Evolutionary conservation across 2,797 vertebrate genomes (phyloP), one percentile per base, ranked within the genome.

Genomic region (Pseudopleuronectes americanus): DNA sequence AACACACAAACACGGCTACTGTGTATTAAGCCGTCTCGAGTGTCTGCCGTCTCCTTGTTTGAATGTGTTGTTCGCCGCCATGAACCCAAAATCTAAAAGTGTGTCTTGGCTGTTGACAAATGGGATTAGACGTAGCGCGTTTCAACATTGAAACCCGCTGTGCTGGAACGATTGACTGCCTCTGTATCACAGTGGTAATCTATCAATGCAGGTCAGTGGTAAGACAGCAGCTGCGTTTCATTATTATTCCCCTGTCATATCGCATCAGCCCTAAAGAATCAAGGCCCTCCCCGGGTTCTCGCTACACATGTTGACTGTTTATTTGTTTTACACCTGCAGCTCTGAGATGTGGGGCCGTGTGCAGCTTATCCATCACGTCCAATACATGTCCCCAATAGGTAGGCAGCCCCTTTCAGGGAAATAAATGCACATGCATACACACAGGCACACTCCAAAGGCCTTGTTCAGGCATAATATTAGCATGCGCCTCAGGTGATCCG

Each of bases 61-160:
- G 63, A 82, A 72, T 33, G 57, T 63, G 56, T 57, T 60, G 74
- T 69, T 79, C 55, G 67, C 77, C 22, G 57, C 54, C 43, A 2
- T 19, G 80, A 84, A 77, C 85, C 88, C 47, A 43, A 71, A 86
- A 81, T 76, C 62, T 31, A 13, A 79, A 17, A 80, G 67, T 14
- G 24, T 9, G 82, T 71, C 73, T 57, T 24, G 17, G 71, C 73
- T 72, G 87, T 84, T 90, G 89, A 92, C 86, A 86, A 92, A 91
- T 83, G 73, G 79, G 90, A 89, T 90, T 78, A 90, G 85, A 87
- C 84, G 66, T 72, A 22, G 64, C 56, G 23, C 59, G 74, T 85
- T 71, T 69, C 70, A 43, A 65, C 54, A 36, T 22, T 43, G 66
- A 80, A 64, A 63, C 78, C 73, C 1, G 71, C 71, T 53, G 82